phyloP scores from a whole-genome alignment of 2,797 vertebrate species.

The Cirrhinus mrigala region DNA sequence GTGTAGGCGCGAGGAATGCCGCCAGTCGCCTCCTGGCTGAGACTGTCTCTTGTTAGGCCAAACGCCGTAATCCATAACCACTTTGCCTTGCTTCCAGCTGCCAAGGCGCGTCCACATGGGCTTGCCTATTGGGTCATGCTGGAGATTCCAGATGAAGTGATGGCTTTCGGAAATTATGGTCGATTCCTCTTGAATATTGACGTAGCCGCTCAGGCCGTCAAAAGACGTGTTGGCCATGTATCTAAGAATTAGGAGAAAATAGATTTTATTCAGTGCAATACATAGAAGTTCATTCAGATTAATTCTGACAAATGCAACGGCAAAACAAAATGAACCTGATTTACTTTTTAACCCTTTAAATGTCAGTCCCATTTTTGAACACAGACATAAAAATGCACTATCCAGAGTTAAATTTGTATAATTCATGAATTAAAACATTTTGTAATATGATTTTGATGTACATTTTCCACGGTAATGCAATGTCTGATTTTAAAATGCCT shows the following conservation, averaged over 20 bases:
- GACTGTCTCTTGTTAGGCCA: slow-evolving; percentile 88
- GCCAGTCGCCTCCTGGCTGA: slow-evolving; percentile 77
- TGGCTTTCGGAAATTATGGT: slow-evolving; percentile 90
- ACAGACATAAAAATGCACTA: too few relatives aligned
- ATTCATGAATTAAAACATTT: too few relatives aligned
- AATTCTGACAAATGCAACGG: neutral
- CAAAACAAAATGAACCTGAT: neutral
- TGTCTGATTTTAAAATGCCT: too few relatives aligned
- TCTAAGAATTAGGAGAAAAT: slow-evolving; percentile 71
- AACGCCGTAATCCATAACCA: slow-evolving; percentile 91
- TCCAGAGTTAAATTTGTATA: too few relatives aligned
- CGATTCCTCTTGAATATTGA: slow-evolving; percentile 84
- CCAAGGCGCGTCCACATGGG: slow-evolving; percentile 95
- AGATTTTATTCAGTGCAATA: neutral
- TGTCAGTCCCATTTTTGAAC: too few relatives aligned
- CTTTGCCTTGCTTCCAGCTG: slow-evolving; percentile 89
- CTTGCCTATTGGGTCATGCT: slow-evolving; percentile 93
- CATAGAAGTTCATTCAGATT: neutral
- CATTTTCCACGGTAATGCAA: too few relatives aligned
- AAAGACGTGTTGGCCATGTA: slow-evolving; percentile 95
- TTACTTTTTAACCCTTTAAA: too few relatives aligned
- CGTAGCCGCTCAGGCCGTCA: slow-evolving; percentile 90
- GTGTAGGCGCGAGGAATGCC: slow-evolving; percentile 84
- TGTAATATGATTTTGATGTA: too few relatives aligned
- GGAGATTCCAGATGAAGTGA: slow-evolving; percentile 98